Base-by-base conservation (phyloP, 2,888 invertebrate genomes). In the Synergus laeviventris region DNA sequence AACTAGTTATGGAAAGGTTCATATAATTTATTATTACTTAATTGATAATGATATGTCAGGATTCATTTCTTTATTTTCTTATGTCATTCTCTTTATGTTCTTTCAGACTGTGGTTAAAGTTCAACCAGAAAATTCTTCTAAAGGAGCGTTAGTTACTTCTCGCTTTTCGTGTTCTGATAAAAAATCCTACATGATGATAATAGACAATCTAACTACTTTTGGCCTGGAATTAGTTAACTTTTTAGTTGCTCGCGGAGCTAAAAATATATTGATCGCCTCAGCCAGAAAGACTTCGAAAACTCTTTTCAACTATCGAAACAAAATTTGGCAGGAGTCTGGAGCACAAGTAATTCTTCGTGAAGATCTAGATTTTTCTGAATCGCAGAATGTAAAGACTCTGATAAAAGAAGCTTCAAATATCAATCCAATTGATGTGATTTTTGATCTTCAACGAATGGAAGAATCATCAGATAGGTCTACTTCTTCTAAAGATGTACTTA, bases 121-220 rank as follows among this genome's bases (percentile, higher is more conserved):
- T 49, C 79, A 81, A 49, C 73, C 81, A 60, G 36, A 62, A 16
- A 60, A 64, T 62, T 45, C 61, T 4, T 64, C 64, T 2, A 21
- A 42, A 18, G 62, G 31, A 9, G 59, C 79, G 9, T 79, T 84
- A 14, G 92, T 92, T 4, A 84, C 92, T 4, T 90, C 92, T 49
- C 89, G 92, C 59, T 91, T 91, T 45, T 86, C 90, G 42, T 93
- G 93, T 82, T 61, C 21, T 59, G 90, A 91, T 12, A 24, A 89
- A 92, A 83, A 84, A 89, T 31, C 92, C 0, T 93, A 95, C 91
- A 87, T 95, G 0, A 87, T 95, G 0, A 92, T 95, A 3, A 92
- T 94, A 3, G 95, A 95, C 14, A 97, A 97, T 39, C 92, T 97
- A 0, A 97, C 97, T 60, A 97, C 70, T 56, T 81, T 84, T 64